Evolutionary conservation across 1,140 invertebrate genomes (phyloP).

Genomic region (Drosophila persimilis): DNA sequence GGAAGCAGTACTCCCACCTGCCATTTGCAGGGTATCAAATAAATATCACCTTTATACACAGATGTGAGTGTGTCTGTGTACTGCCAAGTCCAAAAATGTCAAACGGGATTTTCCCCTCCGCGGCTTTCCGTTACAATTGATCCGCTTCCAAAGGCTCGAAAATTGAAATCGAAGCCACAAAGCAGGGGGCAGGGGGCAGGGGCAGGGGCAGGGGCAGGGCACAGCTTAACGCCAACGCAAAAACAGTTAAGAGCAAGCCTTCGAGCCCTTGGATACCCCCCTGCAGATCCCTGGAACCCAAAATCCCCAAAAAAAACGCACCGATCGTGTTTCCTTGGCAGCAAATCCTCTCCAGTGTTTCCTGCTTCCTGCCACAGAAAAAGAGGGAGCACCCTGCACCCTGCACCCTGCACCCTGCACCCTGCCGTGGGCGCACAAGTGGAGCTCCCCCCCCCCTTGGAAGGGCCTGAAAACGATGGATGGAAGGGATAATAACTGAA

Average conservation of each 20-base stretch:
- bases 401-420: no score
- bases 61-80: neutral
- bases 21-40: conserved; percentile 7
- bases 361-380: no score
- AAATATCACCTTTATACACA: conserved; percentile 47
- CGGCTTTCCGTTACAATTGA: neutral
- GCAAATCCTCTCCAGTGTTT: no score
- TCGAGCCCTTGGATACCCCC: no score
- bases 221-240: conserved; percentile 15
- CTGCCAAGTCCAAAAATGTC: conserved; percentile 42
- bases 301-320: no score
- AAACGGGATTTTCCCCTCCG: conserved; percentile 34
- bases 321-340: no score
- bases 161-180: conserved; percentile 76
- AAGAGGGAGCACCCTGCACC: no score
- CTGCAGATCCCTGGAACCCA: no score
- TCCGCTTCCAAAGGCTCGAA: conserved; percentile 50
- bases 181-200: conserved; percentile 48
- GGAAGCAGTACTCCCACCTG: neutral
- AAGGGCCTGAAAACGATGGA: no score
- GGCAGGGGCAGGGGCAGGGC: conserved; percentile 19
- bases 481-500: no score
- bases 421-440: no score
- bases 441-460: no score
- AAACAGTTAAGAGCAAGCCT: neutral